Evolutionary conservation across 2,113 vertebrate species (phyloP).

Genomic region (Ploceus nigricollis): DNA sequence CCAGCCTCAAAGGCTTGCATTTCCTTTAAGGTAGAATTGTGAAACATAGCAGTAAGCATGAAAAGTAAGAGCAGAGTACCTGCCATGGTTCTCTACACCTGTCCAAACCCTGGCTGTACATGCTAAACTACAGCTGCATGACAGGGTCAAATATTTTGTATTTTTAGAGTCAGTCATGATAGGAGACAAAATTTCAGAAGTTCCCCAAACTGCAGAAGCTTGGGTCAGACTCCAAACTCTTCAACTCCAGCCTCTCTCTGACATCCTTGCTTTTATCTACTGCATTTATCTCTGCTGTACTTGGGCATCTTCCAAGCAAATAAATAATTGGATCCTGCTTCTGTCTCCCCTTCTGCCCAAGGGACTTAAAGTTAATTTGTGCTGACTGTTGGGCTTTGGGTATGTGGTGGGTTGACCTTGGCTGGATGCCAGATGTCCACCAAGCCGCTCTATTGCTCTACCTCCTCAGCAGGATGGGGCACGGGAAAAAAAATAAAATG

Average conservation of each 20-base stretch:
- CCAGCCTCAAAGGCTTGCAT: background rate
- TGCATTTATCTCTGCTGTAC: constrained; percentile 31
- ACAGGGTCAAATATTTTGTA: background rate
- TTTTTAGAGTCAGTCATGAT: background rate
- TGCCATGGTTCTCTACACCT: background rate
- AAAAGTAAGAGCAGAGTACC: background rate
- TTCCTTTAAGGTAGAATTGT: background rate
- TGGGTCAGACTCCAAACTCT: background rate
- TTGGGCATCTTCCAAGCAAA: constrained; percentile 34
- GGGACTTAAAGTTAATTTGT: constrained; percentile 38
- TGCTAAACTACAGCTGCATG: background rate
- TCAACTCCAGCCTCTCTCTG: background rate
- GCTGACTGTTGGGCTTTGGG: constrained; percentile 26
- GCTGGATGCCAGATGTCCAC: background rate
- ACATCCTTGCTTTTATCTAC: background rate
- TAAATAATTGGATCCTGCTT: constrained; percentile 50
- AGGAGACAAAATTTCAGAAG: background rate
- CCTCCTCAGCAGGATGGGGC: background rate
- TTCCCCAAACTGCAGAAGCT: background rate
- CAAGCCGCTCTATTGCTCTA: background rate
- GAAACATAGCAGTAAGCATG: background rate
- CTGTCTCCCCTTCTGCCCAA: constrained; percentile 15
- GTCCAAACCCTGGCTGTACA: background rate
- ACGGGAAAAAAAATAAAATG: background rate
- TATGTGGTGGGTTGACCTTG: background rate